Percentiles rank a stretch among this genome's conserved stretches.
phyloP scores from a whole-genome alignment of 2,113 vertebrate species.

The Micronycteris hirsuta region DNA sequence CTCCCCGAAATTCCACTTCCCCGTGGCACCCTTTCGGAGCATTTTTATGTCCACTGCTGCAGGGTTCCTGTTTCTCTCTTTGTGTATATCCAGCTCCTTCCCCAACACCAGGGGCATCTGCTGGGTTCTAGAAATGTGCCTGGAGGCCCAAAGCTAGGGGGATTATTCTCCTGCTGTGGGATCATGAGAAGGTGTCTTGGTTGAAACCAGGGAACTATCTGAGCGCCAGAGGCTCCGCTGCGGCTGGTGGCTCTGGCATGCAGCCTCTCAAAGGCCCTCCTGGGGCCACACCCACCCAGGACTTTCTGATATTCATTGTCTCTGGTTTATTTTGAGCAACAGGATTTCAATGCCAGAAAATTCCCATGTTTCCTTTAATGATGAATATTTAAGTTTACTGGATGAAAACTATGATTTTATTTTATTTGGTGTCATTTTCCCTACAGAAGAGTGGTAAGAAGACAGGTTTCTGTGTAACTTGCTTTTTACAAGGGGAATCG shows the following conservation, averaged over 20 bases:
- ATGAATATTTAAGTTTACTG: background rate
- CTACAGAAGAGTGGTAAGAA: rapidly evolving
- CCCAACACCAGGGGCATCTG: background rate
- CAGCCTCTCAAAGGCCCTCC: background rate
- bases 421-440: background rate
- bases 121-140: background rate
- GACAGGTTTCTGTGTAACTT: background rate
- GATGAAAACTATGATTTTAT: background rate
- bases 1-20: no score
- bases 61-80: background rate
- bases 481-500: background rate
- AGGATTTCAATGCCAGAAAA: background rate
- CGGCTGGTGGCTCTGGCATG: background rate
- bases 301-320: background rate
- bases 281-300: background rate
- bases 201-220: rapidly evolving
- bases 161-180: background rate
- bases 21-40: background rate
- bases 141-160: no score
- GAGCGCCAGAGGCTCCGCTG: background rate
- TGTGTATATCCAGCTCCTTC: background rate
- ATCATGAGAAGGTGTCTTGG: background rate
- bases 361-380: background rate
- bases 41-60: background rate
- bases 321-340: background rate